Base-by-base conservation (phyloP, 2,888 invertebrate genomes). In the Eupeodes latifasciatus region DNA sequence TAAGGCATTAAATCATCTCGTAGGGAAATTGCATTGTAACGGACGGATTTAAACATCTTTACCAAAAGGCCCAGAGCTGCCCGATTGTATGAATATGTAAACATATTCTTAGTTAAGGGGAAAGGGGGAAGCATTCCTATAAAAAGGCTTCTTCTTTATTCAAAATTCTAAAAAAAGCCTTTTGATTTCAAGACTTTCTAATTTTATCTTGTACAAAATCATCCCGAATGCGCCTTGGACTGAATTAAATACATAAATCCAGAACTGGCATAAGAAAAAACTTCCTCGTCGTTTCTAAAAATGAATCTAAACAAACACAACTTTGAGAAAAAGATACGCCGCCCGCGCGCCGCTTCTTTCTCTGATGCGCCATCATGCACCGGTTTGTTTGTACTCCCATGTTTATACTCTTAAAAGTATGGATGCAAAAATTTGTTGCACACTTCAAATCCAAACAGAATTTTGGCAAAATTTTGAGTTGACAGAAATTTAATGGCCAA, bases 341-440 rank as follows among this genome's bases (percentile, higher is more conserved):
- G 0, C n/a, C 34, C n/a, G n/a, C n/a, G n/a, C n/a, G n/a, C n/a
- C n/a, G n/a, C n/a, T n/a, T 1, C 47, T 40, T 11, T 7, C 27
- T 27, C 27, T 10, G 47, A 3, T 6, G 4, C 57, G 16, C 16
- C 16, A 16, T n/a, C 9, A 47, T 47, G 12, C 14, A 47, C 9
- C 7, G 9, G 5, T 51, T 59, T 62, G 78, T 82, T 82, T 82
- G 79, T 75, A 40, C 40, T 40, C 9, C 40, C 40, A 9, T 40
- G 5, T 40, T 71, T 75, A 40, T 27, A 6, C 16, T 57, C 72
- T 59, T 59, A 55, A 69, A 75, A 82, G 57, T 64, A 27, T 27
- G 27, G 57, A 82, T 86, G 79, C 86, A 82, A 44, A 66, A 79
- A 78, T 82, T 86, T 86, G 69, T 61, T 59, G 74, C 74, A 79